Percentiles rank a stretch among this genome's conserved stretches.
Evolutionary conservation across 2,888 invertebrate genomes (phyloP).

Genomic region (Oligia strigilis): DNA sequence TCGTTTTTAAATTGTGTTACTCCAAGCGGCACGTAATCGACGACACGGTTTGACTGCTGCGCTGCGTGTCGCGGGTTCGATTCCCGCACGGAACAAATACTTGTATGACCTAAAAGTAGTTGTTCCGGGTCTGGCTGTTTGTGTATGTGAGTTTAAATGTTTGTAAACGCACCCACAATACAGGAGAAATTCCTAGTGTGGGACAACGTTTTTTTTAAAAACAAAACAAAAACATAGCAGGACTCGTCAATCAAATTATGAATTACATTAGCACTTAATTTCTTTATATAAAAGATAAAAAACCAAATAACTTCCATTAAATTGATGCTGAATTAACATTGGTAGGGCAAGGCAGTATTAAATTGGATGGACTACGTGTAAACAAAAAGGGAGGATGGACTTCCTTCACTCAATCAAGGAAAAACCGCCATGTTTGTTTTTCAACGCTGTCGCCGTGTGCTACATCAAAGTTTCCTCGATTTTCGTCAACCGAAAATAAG

Average conservation of each 20-base stretch:
- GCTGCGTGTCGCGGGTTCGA: too few species aligned
- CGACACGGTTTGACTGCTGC: too few species aligned
- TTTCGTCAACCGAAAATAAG: constrained; percentile 60
- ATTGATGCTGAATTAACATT: constrained; percentile 1
- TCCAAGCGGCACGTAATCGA: not conserved
- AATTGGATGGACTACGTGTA: not conserved
- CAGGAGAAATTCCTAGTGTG: too few species aligned
- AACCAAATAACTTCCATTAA: not conserved
- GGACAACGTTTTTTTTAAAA: too few species aligned
- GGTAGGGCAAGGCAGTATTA: not conserved
- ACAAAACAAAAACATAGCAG: not conserved
- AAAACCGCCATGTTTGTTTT: constrained; percentile 56
- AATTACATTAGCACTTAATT: constrained; percentile 1
- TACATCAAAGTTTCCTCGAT: constrained; percentile 58
- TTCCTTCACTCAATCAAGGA: constrained; percentile 35
- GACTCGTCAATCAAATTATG: constrained; percentile 20
- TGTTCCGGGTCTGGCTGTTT: too few species aligned
- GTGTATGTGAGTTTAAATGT: too few species aligned
- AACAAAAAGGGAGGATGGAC: constrained; percentile 22
- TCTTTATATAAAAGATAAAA: not conserved
- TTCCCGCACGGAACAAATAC: too few species aligned
- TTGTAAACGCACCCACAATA: too few species aligned
- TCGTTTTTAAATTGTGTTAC: constrained; percentile 25
- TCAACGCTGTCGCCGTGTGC: constrained; percentile 46
- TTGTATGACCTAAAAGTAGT: too few species aligned